Conservation (phyloP, 2,113 vertebrate genomes). For the Stictonetta naevosa region DNA sequence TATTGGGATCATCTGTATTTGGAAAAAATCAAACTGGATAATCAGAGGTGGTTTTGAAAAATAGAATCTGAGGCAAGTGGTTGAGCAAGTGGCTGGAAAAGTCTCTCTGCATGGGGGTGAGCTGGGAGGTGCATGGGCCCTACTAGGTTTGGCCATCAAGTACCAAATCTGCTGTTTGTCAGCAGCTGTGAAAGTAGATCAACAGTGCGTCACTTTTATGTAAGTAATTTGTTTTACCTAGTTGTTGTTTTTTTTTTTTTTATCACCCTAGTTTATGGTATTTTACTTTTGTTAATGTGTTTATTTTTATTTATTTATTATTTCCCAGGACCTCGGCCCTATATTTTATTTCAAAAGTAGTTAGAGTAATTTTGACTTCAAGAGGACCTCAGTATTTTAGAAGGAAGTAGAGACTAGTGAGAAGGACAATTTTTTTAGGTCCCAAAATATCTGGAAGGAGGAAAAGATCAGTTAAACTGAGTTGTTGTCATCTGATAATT, state of each 20-base stretch:
- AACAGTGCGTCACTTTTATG: background rate
- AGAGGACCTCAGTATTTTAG: background rate
- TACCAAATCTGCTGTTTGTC: background rate
- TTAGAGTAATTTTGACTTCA: background rate
- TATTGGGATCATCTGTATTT: background rate
- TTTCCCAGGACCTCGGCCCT: background rate
- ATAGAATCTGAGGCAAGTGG: background rate
- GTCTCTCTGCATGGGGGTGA: background rate
- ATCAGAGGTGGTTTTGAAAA: background rate
- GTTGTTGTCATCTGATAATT: background rate
- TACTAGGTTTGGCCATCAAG: background rate
- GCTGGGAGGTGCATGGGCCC: background rate
- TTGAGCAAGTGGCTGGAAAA: background rate
- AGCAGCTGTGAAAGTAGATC: background rate
- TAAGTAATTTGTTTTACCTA: background rate
- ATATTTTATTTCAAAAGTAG: background rate
- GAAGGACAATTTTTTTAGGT: background rate
- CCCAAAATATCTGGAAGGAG: background rate
- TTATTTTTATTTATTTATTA: background rate
- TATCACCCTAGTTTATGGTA: too few species aligned
- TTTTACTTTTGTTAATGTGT: too few species aligned
- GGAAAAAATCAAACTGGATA: background rate
- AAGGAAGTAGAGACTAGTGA: background rate
- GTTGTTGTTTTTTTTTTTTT: background rate
- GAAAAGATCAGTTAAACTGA: background rate